Base-by-base conservation (phyloP, 1,140 invertebrate genomes). In the Drosophila seguyi region DNA sequence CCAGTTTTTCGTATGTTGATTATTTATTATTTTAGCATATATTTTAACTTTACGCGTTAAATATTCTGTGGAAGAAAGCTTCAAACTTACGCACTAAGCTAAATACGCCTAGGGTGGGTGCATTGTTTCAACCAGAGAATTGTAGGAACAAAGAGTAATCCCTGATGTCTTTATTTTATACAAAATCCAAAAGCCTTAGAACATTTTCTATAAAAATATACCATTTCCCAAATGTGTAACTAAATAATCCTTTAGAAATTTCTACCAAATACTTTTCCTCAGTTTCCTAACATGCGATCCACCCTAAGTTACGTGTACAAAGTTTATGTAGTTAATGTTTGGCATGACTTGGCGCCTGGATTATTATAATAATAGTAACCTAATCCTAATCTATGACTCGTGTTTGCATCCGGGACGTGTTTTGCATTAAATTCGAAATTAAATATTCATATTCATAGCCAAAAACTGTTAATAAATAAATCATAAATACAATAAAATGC, bases 391-490 rank as follows among this genome's bases (percentile, higher is more conserved):
- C 60, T 78, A 77, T 77, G 75, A 66, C 48, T 77, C 67, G 74
- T 59, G 38, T 66, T 76, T 50, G 50, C 75, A 65, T 86, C 71
- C 59, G 75, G 75, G 84, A 87, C 83, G 83, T 83, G 59, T 77
- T 56, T 68, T 68, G 44, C 48, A 56, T 77, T 38, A 59, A 82
- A 83, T 83, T 87, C 63, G 38, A 80, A 84, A 65, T 56, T 22
- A 81, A 87, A 78, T 87, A 80, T 80, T 69, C 63, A 87, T 80
- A 88, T 82, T 77, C 61, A 39, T 80, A 84, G 61, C 66, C 58
- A 47, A 75, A 63, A 75, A 71, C 20, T 60, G 55, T 69, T 67
- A 62, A 77, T 63, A 72, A 76, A 72, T 63, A 68, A 67, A 45
- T 34, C 42, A 50, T 25, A 74, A 71, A 60, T 14, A 74, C 69